Evolutionary conservation across 2,888 invertebrate genomes (phyloP), one percentile per base, ranked within the genome.

Genomic region (Lissocephala sabroskyi): DNA sequence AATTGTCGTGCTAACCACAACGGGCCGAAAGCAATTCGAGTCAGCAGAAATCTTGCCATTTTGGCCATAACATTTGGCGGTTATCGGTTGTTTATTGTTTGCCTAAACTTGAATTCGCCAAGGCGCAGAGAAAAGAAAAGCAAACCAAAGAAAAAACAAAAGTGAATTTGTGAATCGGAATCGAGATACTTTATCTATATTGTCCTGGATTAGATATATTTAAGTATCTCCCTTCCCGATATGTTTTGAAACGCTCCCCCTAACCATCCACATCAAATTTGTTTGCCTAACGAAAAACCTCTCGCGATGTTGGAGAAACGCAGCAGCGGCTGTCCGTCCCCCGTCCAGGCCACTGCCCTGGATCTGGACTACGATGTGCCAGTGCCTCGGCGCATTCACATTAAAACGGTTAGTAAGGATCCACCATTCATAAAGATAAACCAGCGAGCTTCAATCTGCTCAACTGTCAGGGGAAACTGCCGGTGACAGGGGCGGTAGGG

Each of bases 181-280:
- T 62, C 65, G 80, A 76, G 78, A 66, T 76, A 79, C 66, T 79
- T 73, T 64, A 76, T 64, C 65, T 79, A 80, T 80, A 79, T 80
- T 80, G 80, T 76, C 79, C 79, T 79, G 79, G 79, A 79, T 79
- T 79, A 79, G 80, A 79, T 79, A 79, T 79, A 75, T 61, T 58
- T 78, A 65, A 67, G 62, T 70, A 71, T 65, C 78, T 79, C 79
- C 66, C n/a, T n/a, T n/a, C n/a, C n/a, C n/a, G n/a, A n/a, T n/a
- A n/a, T n/a, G n/a, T n/a, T n/a, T n/a, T n/a, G n/a, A n/a, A n/a
- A n/a, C n/a, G n/a, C n/a, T n/a, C n/a, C n/a, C n/a, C n/a, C n/a
- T n/a, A n/a, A n/a, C n/a, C n/a, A n/a, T n/a, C n/a, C n/a, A n/a
- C n/a, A n/a, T n/a, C n/a, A n/a, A n/a, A n/a, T n/a, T n/a, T n/a